Base-by-base conservation (phyloP, 30 jellyfish, hydroid and myxozoan genomes). In the Nemopilema nomurai region DNA sequence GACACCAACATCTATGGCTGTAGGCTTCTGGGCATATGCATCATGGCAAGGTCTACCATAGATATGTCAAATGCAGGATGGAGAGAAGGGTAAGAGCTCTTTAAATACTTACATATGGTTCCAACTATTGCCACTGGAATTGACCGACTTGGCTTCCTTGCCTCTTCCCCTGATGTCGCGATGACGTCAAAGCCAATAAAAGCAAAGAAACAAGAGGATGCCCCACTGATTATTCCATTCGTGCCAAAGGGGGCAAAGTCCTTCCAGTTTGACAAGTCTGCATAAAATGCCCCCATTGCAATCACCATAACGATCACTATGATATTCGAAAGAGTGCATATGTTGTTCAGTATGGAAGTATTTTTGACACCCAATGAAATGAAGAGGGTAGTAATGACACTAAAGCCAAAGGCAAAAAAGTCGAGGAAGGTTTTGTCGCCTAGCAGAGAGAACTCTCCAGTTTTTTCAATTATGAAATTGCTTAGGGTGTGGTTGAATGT, bases 101-200 rank as follows among this genome's bases (percentile, higher is more conserved):
- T 28, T 23, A 8, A 51, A 69, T 4, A 74, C 97, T 85, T 75
- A 91, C 97, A 52, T 28, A 86, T 91, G 0, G 97, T 85, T 72
- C 88, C 91, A 17, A 91, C 74, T 65, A 91, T 84, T 23, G 96
- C 83, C 51, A 87, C 66, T 26, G 97, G 97, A n/a, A 91, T 84
- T 25, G 97, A 85, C 66, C 88, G 32, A 69, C 92, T 91, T 62
- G 97, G 97, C 33, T 72, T 86, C 62, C 75, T 71, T 18, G 97
- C 97, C 67, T 91, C 97, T 70, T 91, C 97, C 1, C 96, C 96
- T 13, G 86, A 74, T 71, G 92, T 91, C 18, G 96, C 92, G 27
- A 91, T 85, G 4, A 82, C 96, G 68, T 91, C 97, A 75, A 91
- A 91, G 29, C 97, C 97, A 85, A 91, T 91, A 87, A 91, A 91